Evolutionary conservation across 2,113 vertebrate genomes (phyloP).

Genomic region (Malurus alboscapulatus): DNA sequence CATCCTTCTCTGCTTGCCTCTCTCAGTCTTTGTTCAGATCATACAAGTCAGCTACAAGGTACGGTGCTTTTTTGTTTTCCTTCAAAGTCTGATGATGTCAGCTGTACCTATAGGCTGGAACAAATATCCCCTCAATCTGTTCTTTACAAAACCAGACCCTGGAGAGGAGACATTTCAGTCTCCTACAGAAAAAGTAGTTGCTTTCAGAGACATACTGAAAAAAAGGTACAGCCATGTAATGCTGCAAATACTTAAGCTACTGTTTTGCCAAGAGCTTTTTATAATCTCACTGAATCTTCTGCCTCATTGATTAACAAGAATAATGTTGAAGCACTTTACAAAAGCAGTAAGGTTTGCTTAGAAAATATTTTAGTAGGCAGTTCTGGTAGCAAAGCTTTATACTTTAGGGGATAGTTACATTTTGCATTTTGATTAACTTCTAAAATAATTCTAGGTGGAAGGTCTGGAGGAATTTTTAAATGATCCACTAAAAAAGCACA

Average conservation of each 20-base stretch:
- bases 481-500: conserved; percentile 87
- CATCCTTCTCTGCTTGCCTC: conserved; percentile 88
- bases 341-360: not conserved
- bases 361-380: not conserved
- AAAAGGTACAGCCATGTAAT: not conserved
- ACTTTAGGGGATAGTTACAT: not conserved
- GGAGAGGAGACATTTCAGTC: not conserved
- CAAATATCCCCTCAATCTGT: not conserved
- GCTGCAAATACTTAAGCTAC: not conserved
- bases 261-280: conserved; percentile 5
- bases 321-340: conserved; percentile 5
- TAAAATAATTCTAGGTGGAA: conserved; percentile 80
- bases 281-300: not conserved
- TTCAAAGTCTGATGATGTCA: not conserved
- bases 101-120: not conserved
- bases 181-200: not conserved
- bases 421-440: conserved; percentile 1
- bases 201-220: not conserved
- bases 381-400: not conserved
- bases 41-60: conserved; percentile 95
- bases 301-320: not conserved
- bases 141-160: not conserved
- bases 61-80: not conserved
- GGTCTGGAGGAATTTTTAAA: conserved; percentile 86
- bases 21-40: conserved; percentile 90